Evolutionary conservation across 2,888 invertebrate species (phyloP).

Genomic region (Ferrisia virgata): DNA sequence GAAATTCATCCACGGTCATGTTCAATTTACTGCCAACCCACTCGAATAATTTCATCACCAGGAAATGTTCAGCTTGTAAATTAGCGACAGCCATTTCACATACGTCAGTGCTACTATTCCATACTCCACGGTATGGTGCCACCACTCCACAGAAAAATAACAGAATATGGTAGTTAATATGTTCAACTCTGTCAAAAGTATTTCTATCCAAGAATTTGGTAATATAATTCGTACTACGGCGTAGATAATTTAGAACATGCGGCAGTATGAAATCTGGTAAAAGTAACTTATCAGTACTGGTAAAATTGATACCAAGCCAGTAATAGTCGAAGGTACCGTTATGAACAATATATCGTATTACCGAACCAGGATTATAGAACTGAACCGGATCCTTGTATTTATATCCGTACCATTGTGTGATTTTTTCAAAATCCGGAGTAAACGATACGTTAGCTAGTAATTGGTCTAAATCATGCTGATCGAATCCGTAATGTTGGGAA

Average conservation of each 20-base stretch:
- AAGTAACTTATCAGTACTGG: background rate
- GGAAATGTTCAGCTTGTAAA: background rate
- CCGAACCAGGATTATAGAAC: background rate
- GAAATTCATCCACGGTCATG: background rate
- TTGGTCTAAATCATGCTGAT: background rate
- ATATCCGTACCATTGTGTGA: background rate
- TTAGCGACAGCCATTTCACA: background rate
- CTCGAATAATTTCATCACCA: background rate
- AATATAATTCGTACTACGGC: background rate
- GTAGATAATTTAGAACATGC: background rate
- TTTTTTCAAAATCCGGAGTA: background rate
- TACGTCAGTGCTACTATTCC: background rate
- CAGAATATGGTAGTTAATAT: background rate
- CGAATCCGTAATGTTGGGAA: background rate
- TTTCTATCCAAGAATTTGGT: background rate
- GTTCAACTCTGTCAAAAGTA: background rate
- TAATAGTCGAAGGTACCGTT: background rate
- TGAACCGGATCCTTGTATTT: background rate
- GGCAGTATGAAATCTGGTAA: background rate
- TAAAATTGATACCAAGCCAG: background rate
- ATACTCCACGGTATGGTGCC: background rate
- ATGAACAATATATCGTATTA: background rate
- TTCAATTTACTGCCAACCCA: background rate
- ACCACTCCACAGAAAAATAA: background rate
- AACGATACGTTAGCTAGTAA: background rate